Evolutionary conservation across 2,888 invertebrate species (phyloP).

Genomic region (Fissipunctia ypsillon): DNA sequence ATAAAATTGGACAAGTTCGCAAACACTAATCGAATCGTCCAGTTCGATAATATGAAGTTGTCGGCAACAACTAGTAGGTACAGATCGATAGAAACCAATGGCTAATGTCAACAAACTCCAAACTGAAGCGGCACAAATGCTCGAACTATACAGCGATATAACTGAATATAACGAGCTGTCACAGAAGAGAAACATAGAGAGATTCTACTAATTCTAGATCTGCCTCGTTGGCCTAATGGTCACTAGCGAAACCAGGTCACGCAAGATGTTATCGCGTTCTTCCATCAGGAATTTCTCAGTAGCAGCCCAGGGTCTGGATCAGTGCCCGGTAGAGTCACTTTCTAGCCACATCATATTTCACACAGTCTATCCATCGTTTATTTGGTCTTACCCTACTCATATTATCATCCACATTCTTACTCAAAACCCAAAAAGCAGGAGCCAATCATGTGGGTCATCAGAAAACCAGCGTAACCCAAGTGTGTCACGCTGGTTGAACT

Average conservation of each 20-base stretch:
- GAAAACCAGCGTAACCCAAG: accelerated
- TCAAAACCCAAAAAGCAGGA: background rate
- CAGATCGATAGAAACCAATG: constrained; percentile 38
- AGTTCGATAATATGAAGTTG: constrained; percentile 8
- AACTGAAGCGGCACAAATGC: constrained; percentile 43
- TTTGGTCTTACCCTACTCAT: too few species aligned
- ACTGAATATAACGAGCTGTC: constrained; percentile 1
- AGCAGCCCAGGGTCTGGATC: too few species aligned
- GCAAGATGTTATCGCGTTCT: background rate
- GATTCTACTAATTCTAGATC: background rate
- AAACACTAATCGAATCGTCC: background rate
- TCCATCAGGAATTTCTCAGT: too few species aligned
- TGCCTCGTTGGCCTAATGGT: background rate
- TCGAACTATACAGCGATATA: constrained; percentile 33
- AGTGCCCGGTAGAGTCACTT: too few species aligned
- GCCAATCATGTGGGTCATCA: background rate
- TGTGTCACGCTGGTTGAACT: too few species aligned
- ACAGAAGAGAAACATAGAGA: background rate
- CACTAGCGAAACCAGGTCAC: background rate
- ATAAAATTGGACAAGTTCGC: background rate
- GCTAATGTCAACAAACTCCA: constrained; percentile 45
- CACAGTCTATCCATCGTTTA: too few species aligned
- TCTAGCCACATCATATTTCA: too few species aligned
- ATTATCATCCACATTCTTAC: too few species aligned
- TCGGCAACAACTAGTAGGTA: background rate